phyloP scores from a whole-genome alignment of 2,888 invertebrate species.

The Reticulitermes lucifugus region DNA sequence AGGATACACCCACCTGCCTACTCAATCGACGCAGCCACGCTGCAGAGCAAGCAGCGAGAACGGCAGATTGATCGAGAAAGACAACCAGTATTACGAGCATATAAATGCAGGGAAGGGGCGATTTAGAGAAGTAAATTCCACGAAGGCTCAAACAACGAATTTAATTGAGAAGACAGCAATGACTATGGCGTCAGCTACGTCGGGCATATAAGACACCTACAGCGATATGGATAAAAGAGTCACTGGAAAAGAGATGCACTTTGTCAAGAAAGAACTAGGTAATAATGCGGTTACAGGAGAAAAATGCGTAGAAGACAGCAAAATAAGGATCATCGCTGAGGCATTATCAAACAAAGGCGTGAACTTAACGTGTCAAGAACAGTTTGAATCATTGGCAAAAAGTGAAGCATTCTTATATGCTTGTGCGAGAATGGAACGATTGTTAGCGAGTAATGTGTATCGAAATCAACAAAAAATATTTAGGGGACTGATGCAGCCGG shows the following conservation, averaged over 20 bases:
- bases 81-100: conserved; percentile 76
- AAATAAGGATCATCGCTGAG: background rate
- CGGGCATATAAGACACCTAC: conserved; percentile 83
- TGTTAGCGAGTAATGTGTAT: conserved; percentile 76
- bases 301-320: background rate
- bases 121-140: conserved; percentile 69
- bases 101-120: conserved; percentile 76
- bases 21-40: conserved; percentile 75
- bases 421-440: conserved; percentile 75
- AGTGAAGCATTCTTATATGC: conserved; percentile 69
- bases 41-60: conserved; percentile 71
- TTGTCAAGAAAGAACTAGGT: background rate
- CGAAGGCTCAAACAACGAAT: conserved; percentile 71
- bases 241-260: conserved; percentile 26
- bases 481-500: conserved; percentile 72
- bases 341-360: background rate
- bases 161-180: conserved; percentile 73
- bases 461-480: conserved; percentile 77
- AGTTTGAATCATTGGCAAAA: conserved; percentile 22
- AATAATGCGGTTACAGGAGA: background rate
- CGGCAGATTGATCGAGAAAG: conserved; percentile 68
- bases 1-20: conserved; percentile 76
- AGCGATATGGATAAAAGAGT: conserved; percentile 60
- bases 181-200: conserved; percentile 72
- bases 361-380: conserved; percentile 21